Percentiles rank a stretch among this genome's conserved stretches.
Conservation (phyloP, 1,140 invertebrate genomes). For the Cydia pomonella region DNA sequence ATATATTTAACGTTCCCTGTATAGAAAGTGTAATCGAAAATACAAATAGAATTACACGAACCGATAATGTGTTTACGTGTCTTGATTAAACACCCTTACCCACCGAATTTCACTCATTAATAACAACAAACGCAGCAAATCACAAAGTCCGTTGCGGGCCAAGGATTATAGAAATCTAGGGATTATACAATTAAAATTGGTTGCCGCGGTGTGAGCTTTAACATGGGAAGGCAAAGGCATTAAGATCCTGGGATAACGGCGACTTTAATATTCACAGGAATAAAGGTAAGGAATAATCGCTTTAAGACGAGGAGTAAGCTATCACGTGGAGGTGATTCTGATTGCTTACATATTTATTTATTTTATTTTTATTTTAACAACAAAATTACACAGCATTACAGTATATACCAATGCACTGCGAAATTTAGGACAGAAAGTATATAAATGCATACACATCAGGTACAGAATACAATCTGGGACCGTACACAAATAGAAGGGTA, state of each 20-base stretch:
- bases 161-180: background rate
- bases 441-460: too few species aligned
- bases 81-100: background rate
- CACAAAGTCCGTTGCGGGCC: conserved; percentile 12
- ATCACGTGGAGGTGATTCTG: too few species aligned
- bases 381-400: too few species aligned
- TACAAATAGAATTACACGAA: too few species aligned
- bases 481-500: too few species aligned
- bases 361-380: too few species aligned
- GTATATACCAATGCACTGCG: too few species aligned
- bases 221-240: conserved; percentile 17
- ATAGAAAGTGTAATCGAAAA: too few species aligned
- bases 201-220: conserved; percentile 3
- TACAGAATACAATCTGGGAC: too few species aligned
- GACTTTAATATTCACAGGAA: background rate
- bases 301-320: background rate
- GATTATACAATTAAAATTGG: conserved; percentile 30
- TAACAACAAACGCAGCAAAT: conserved; percentile 14
- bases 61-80: background rate
- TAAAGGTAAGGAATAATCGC: background rate
- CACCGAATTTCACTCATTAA: background rate
- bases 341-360: too few species aligned
- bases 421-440: too few species aligned
- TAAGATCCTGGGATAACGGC: conserved; percentile 1
- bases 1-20: too few species aligned